These are phyloP conservation scores for Erithacus rubecula DNA, from an alignment of 2,797 vertebrate genomes.

Conservation along the genomic window DNA sequence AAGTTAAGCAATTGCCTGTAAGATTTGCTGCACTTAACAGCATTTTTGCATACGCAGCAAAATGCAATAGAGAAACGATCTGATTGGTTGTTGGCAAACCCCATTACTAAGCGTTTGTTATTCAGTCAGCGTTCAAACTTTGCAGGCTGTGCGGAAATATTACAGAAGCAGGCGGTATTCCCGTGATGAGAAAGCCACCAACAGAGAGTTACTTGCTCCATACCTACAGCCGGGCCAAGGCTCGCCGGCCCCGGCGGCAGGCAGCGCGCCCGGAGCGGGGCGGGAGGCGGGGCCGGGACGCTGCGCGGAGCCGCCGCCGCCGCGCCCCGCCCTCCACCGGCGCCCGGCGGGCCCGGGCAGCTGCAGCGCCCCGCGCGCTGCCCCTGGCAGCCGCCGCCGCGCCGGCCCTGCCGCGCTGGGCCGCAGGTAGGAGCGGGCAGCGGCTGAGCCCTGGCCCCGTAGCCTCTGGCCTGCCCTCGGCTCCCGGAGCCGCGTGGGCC, in stretches of 20 bases:
- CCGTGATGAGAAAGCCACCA: neutral
- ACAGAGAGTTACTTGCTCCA: too few species aligned
- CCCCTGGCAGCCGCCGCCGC: too few species aligned
- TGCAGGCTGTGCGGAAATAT: neutral
- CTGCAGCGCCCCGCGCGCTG: neutral
- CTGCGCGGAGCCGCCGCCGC: neutral
- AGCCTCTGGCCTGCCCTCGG: too few species aligned
- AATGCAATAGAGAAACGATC: accelerated
- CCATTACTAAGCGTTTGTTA: neutral
- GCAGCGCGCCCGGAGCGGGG: accelerated
- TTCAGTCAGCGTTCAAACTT: neutral
- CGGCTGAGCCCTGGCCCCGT: accelerated
- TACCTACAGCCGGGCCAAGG: too few species aligned
- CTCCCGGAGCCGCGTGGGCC: too few species aligned
- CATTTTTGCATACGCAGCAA: neutral
- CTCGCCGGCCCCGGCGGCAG: too few species aligned
- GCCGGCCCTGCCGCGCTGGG: too few species aligned
- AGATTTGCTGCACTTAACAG: neutral
- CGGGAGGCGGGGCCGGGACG: neutral
- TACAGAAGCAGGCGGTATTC: accelerated
- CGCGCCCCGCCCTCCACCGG: neutral
- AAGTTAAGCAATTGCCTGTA: neutral
- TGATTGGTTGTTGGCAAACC: neutral
- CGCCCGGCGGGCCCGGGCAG: neutral
- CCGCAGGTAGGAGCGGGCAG: neutral